These are phyloP conservation scores for Drosophila emarginata DNA, from an alignment of 2,888 invertebrate genomes.

Conservation along the genomic window DNA sequence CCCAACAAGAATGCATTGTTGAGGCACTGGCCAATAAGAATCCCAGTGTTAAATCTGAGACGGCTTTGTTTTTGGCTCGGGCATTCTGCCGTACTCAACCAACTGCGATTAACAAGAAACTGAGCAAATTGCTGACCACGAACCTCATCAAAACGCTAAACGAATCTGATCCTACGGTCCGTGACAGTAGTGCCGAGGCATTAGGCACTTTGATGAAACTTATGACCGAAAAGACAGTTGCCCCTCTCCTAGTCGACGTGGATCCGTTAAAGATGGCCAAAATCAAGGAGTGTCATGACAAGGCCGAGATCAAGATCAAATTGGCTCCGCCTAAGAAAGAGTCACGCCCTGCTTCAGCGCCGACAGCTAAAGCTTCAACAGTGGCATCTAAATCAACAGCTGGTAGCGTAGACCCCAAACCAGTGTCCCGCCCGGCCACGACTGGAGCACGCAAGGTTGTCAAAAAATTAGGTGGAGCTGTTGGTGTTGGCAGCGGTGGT, in stretches of 20 bases:
- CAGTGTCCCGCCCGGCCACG: slow-evolving; percentile 79
- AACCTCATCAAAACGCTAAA: slow-evolving; percentile 88
- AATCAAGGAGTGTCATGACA: slow-evolving; percentile 96
- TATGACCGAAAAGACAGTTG: slow-evolving; percentile 94
- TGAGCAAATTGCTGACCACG: slow-evolving; percentile 91
- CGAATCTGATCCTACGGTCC: slow-evolving; percentile 91
- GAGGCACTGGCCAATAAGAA: slow-evolving; percentile 95
- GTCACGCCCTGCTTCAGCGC: slow-evolving; percentile 79
- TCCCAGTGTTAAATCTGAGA: slow-evolving; percentile 94
- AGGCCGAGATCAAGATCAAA: slow-evolving; percentile 93
- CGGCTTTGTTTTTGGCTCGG: slow-evolving; percentile 91
- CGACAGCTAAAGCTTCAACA: slow-evolving; percentile 76
- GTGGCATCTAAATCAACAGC: slow-evolving; percentile 73
- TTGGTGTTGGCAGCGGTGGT: slow-evolving; percentile 34
- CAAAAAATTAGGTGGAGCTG: slow-evolving; percentile 54
- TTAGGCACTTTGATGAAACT: slow-evolving; percentile 96
- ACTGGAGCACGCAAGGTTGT: slow-evolving; percentile 56
- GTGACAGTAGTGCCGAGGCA: slow-evolving; percentile 96
- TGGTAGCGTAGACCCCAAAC: slow-evolving; percentile 75
- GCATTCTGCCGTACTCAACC: slow-evolving; percentile 92
- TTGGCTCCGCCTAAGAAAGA: slow-evolving; percentile 85
- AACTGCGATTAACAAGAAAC: slow-evolving; percentile 92
- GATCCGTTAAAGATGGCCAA: slow-evolving; percentile 96
- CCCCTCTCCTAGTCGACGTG: slow-evolving; percentile 92
- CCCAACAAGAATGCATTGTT: slow-evolving; percentile 92